Evolutionary conservation across 2,888 invertebrate genomes (phyloP).

Genomic region (Cosmia pyralina): DNA sequence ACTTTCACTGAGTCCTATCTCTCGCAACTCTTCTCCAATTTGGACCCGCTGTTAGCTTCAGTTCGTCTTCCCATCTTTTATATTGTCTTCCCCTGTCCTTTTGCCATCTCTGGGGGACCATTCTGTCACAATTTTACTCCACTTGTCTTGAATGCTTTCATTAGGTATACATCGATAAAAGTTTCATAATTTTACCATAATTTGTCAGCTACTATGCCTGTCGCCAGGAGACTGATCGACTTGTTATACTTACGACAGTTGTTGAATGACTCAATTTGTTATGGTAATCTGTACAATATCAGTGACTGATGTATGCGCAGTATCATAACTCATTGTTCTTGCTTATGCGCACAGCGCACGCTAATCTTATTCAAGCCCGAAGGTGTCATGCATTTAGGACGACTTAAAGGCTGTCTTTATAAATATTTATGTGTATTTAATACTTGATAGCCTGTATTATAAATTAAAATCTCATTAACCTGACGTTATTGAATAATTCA

Average conservation of each 20-base stretch:
- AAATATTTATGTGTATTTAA: conserved; percentile 76
- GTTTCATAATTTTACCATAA: conserved; percentile 60
- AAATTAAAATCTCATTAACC: conserved; percentile 71
- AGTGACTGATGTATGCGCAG: conserved; percentile 70
- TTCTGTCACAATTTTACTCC: too few relatives aligned
- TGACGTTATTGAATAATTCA: conserved; percentile 68
- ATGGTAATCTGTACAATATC: conserved; percentile 72
- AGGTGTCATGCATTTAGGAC: conserved; percentile 80
- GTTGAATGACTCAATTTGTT: conserved; percentile 76
- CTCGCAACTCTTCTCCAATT: too few relatives aligned
- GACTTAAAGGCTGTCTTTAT: conserved; percentile 77
- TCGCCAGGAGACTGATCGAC: conserved; percentile 67
- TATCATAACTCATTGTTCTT: conserved; percentile 76
- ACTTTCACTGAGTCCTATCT: too few relatives aligned
- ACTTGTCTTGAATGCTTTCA: too few relatives aligned
- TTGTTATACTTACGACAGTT: conserved; percentile 68
- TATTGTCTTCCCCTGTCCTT: too few relatives aligned
- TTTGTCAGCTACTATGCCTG: conserved; percentile 60
- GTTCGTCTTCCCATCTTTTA: too few relatives aligned
- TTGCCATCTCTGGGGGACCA: too few relatives aligned
- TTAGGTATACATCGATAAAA: conserved; percentile 18
- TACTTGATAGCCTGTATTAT: conserved; percentile 67
- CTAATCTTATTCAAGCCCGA: conserved; percentile 76
- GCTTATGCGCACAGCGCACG: conserved; percentile 73
- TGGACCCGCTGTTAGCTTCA: too few relatives aligned